Conservation (phyloP, 2,797 vertebrate genomes). For the Hypotaenidia okinawae region DNA sequence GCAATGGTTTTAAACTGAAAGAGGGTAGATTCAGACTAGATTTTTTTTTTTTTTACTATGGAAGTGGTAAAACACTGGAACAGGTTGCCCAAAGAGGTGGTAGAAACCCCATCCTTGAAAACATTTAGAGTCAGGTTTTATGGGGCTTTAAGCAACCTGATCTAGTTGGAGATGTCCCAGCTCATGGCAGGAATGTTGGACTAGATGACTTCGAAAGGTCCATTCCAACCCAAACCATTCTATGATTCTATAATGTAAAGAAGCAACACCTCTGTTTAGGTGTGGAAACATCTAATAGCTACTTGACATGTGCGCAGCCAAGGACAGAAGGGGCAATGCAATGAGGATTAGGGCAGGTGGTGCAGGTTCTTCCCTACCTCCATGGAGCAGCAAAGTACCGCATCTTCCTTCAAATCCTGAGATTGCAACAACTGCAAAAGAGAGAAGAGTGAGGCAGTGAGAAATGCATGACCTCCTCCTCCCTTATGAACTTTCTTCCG, state of each 20-base stretch:
- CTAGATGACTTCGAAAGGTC: accelerated
- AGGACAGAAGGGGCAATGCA: not conserved
- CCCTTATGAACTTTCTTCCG: not conserved
- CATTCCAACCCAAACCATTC: no score
- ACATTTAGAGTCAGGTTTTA: no score
- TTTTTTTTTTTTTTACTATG: no score
- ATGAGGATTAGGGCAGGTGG: not conserved
- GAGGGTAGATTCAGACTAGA: no score
- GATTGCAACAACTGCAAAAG: conserved; percentile 90
- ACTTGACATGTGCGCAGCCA: accelerated
- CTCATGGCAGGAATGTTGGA: not conserved
- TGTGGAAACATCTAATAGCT: not conserved
- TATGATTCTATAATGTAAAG: not conserved
- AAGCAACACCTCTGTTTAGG: not conserved
- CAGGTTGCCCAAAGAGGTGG: no score
- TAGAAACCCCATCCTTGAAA: no score
- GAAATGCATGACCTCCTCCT: not conserved
- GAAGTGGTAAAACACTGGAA: no score
- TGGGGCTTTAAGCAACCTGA: no score
- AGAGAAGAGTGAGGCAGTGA: not conserved
- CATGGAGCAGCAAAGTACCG: conserved; percentile 97
- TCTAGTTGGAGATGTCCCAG: no score
- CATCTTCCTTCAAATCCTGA: conserved; percentile 94
- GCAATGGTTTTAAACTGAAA: no score
- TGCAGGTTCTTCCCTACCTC: conserved; percentile 82